phyloP scores from a whole-genome alignment of 2,113 vertebrate genomes.

The Colius striatus region DNA sequence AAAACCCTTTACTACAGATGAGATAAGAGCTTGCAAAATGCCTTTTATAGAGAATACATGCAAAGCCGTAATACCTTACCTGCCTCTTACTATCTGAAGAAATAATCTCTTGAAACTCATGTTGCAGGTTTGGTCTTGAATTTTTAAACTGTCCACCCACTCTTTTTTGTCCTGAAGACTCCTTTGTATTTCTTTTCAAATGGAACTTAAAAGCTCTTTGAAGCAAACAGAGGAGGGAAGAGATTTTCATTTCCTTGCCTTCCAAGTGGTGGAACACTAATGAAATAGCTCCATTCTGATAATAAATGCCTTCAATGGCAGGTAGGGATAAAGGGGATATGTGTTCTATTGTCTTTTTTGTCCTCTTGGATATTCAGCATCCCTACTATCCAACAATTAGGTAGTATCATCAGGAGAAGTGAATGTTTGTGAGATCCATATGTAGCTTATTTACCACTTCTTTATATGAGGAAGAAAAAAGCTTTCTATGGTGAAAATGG shows the following conservation, averaged over 20 bases:
- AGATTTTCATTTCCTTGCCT: neutral
- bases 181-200: conserved; percentile 27
- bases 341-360: neutral
- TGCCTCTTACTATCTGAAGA: neutral
- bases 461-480: neutral
- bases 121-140: neutral
- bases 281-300: neutral
- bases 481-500: neutral
- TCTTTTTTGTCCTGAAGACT: neutral
- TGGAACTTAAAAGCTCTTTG: conserved; percentile 27
- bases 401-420: neutral
- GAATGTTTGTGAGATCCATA: neutral
- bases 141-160: conserved; percentile 13
- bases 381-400: neutral
- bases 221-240: neutral
- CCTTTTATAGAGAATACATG: neutral
- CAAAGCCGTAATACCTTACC: neutral
- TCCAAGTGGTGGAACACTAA: neutral
- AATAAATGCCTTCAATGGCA: neutral
- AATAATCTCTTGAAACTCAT: neutral
- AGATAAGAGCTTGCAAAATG: conserved; percentile 31
- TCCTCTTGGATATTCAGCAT: neutral
- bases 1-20: neutral
- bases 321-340: neutral
- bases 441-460: neutral